Evolutionary conservation across 2,888 invertebrate species (phyloP), one percentile per base, ranked within the genome.

Genomic region (Ischnus inquisitorius): DNA sequence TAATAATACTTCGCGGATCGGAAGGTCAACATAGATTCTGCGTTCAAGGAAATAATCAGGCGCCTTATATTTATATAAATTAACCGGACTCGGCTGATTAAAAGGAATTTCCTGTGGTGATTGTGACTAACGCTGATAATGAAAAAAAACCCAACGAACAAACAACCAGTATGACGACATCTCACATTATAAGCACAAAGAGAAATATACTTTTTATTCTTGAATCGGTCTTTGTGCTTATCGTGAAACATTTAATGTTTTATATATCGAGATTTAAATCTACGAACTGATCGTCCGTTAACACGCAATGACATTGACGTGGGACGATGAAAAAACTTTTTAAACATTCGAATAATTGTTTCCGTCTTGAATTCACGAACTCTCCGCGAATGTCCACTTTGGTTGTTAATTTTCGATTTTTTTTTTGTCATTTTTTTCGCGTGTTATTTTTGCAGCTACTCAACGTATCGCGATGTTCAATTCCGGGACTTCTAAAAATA

Each of bases 271-370:
- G 28, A 67, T 65, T 65, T 4, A 34, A 8, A 34, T 34, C 34
- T 64, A 12, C 19, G 39, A 10, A 72, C 77, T 39, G 51, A 14
- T 16, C 25, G 71, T 72, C 77, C 10, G 6, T 34, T 25, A 28
- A 60, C 82, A 82, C 72, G 77, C 77, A 28, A 39, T 19, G 71
- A 39, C 60, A 28, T 54, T 65, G 16, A 34, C 14, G 25, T 43
- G 71, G 65, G 54, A 34, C 77, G 77, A 71, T 77, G 67, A 6
- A 34, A 34, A 48, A 77, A 78, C 48, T 67, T 82, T 78, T 60
- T 77, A 60, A 60, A 77, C 72, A 78, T 82, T 65, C 60, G 67
- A 72, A n/a, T n/a, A n/a, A n/a, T n/a, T n/a, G n/a, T n/a, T n/a
- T n/a, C n/a, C n/a, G n/a, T n/a, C n/a, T n/a, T n/a, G n/a, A n/a